Base-by-base conservation (phyloP, 1,140 invertebrate genomes). In the Dendrolimus punctatus region DNA sequence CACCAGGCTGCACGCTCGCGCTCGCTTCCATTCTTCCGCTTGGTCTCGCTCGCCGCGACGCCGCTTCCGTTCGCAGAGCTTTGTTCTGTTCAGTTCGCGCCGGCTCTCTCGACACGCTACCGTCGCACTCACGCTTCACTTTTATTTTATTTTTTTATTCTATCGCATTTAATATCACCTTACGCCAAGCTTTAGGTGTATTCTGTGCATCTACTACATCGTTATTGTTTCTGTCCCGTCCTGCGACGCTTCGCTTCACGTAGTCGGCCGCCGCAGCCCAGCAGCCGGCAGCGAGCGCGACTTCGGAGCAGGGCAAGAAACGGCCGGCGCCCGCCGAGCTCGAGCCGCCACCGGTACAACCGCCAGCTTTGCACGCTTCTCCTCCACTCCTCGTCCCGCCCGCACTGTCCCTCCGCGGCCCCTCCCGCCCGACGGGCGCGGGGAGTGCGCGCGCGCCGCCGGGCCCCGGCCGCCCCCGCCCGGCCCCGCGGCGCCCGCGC, bases 1-100 rank as follows among this genome's bases (percentile, higher is more conserved):
- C 92, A 91, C 90, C 90, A 80, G 80, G 77, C 83, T 86, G 83
- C 80, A 86, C 80, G 83, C 83, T 76, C 76, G 76, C 77, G 73
- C 75, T 79, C 73, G 79, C 80, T 86, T 85, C 66, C 78, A 71
- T 83, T 80, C 78, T 84, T 82, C 77, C 76, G 79, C 80, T 80
- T 82, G 67, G 72, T 80, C 73, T 82, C 73, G 78, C 80, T 77
- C 80, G 79, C 77, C 82, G 79, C 75, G 79, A 80, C 83, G 80
- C 80, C 83, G 80, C 80, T 86, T 83, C 53, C 73, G 79, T 79
- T 80, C 80, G 80, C 79, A 76, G 73, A 78, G 79, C 77, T 85
- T 62, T 78, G 64, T 81, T 83, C 66, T 77, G 71, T 83, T 85
- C 58, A 78, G 74, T 85, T 83, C 76, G 79, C 75, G 76, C 73